A percentile compares a stretch with the other conserved stretches of the same genome.
These are phyloP conservation scores for Hydrozoanthus gracilis DNA, from an alignment of 92 coral and sea anemone genomes.

Conservation along the genomic window DNA sequence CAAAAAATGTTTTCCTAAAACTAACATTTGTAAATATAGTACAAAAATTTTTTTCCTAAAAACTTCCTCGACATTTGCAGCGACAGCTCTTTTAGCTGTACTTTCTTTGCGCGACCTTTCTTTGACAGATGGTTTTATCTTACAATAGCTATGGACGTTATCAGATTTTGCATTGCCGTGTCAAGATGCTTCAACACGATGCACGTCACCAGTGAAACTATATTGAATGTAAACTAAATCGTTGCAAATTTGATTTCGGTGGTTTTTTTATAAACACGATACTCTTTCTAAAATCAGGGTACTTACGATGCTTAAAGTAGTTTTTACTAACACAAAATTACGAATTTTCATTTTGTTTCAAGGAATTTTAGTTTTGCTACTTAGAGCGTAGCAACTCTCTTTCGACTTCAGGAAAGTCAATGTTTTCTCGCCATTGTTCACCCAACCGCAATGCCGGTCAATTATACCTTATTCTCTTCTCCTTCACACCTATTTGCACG, in stretches of 20 bases:
- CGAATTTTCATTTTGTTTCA: constrained; percentile 15
- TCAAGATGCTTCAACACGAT: constrained; percentile 5
- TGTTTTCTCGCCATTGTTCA: constrained; percentile 47
- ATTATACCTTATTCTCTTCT: no score
- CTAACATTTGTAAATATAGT: no score
- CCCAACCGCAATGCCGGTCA: constrained; percentile 58
- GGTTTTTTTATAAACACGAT: constrained; percentile 40
- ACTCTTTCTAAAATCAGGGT: constrained; percentile 50
- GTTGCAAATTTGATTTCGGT: constrained; percentile 27
- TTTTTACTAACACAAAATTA: constrained; percentile 36
- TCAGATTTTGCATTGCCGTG: constrained; percentile 36
- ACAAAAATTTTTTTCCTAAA: no score
- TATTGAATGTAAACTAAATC: constrained; percentile 33
- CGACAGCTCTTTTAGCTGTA: constrained; percentile 10
- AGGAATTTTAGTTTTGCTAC: constrained; percentile 3
- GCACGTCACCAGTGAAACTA: constrained; percentile 19
- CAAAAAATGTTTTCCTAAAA: no score
- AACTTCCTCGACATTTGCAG: constrained; percentile 31
- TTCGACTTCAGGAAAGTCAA: constrained; percentile 21
- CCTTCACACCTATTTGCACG: no score
- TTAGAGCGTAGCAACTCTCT: background rate
- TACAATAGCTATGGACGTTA: constrained; percentile 21
- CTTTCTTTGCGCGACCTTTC: background rate
- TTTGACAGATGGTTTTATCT: constrained; percentile 39
- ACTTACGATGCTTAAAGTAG: constrained; percentile 34